Evolutionary conservation across 2,888 invertebrate species (phyloP).

Genomic region (Hartigia nigra): DNA sequence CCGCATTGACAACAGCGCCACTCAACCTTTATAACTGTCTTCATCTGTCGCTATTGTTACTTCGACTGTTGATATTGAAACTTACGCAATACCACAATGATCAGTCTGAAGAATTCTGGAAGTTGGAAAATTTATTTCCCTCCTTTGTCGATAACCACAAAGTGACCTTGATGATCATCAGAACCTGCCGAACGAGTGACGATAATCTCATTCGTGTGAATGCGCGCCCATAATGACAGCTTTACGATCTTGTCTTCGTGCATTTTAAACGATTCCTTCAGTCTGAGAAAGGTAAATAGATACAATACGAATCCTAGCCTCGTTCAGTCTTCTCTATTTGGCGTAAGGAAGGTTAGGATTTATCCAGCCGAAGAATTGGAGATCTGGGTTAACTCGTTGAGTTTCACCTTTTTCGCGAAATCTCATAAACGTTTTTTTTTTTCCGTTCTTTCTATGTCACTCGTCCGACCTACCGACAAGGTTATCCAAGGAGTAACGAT

Average conservation of each 20-base stretch:
- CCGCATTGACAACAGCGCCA: neutral
- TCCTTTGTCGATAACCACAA: neutral
- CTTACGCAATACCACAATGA: neutral
- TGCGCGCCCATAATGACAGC: neutral
- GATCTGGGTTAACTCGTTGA: neutral
- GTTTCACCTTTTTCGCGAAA: neutral
- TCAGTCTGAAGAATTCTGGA: neutral
- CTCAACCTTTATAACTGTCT: no score
- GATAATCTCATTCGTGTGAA: neutral
- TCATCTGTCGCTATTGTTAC: neutral
- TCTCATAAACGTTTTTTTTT: neutral
- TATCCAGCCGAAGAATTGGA: neutral
- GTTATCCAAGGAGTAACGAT: neutral
- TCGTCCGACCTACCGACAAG: neutral
- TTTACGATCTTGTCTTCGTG: neutral
- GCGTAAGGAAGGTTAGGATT: neutral
- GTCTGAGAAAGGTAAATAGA: neutral
- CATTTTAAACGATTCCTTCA: neutral
- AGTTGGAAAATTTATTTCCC: neutral
- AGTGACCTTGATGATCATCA: neutral
- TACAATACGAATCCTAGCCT: neutral
- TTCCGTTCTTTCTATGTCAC: neutral
- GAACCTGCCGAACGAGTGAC: neutral
- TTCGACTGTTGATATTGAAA: neutral
- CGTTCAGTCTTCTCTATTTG: neutral